phyloP scores from a whole-genome alignment of 2,113 vertebrate species.

The Phoenicopterus ruber region DNA sequence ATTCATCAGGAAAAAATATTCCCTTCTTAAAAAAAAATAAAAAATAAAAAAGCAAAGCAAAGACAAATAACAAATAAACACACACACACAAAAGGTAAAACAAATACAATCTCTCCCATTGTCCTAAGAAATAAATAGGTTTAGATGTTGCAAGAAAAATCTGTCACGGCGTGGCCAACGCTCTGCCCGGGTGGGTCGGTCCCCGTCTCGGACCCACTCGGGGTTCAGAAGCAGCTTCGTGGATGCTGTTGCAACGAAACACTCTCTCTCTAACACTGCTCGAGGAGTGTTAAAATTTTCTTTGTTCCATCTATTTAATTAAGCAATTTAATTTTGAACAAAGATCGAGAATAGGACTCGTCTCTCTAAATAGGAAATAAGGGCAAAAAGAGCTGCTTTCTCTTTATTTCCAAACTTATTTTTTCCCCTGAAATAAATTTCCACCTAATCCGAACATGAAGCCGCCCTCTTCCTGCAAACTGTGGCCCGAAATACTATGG shows the following conservation, averaged over 20 bases:
- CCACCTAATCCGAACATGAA: neutral
- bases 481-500: neutral
- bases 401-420: neutral
- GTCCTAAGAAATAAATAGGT: neutral
- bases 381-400: neutral
- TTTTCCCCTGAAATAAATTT: neutral
- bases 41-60: neutral
- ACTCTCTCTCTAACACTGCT: neutral
- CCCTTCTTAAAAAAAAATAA: neutral
- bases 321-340: neutral
- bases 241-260: neutral
- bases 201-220: fast-evolving
- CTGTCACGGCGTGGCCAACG: fast-evolving
- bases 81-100: neutral
- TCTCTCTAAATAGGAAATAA: neutral
- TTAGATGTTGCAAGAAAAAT: neutral
- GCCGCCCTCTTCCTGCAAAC: neutral
- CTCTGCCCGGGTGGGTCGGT: neutral
- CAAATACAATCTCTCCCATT: neutral
- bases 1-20: neutral
- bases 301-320: neutral
- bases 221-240: neutral
- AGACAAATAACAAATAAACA: neutral
- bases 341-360: neutral
- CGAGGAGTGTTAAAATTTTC: neutral